These are phyloP conservation scores for Polydesmus complanatus DNA, from an alignment of 2,888 invertebrate species.

Conservation along the genomic window DNA sequence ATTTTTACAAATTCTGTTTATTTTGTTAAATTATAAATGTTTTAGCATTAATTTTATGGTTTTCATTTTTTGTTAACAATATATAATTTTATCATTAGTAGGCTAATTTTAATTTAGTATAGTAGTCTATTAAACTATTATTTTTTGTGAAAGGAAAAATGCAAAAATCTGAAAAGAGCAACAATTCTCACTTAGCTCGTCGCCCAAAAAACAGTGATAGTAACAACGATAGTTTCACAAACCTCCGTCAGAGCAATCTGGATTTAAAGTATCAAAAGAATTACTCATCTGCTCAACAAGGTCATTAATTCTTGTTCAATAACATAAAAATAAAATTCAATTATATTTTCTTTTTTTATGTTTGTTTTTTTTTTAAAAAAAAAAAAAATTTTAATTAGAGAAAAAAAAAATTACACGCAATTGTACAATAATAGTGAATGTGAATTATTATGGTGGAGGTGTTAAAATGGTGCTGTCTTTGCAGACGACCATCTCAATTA, in stretches of 20 bases:
- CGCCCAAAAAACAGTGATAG: conserved; percentile 11
- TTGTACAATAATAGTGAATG: too few species aligned
- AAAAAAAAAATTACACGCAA: too few species aligned
- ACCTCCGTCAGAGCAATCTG: conserved; percentile 8
- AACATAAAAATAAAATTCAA: not conserved
- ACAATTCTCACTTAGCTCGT: conserved; percentile 14
- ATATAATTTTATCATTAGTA: too few species aligned
- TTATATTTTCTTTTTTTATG: not conserved
- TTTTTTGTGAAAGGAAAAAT: conserved; percentile 6
- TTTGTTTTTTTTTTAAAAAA: not conserved
- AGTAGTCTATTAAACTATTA: too few species aligned
- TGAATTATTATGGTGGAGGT: too few species aligned
- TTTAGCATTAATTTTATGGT: too few species aligned
- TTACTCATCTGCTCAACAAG: conserved; percentile 10
- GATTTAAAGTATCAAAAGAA: conserved; percentile 14
- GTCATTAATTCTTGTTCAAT: not conserved
- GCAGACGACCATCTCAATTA: not conserved
- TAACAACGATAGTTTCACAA: conserved; percentile 12
- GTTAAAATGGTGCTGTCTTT: not conserved
- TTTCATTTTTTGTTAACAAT: too few species aligned
- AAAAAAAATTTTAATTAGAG: too few species aligned
- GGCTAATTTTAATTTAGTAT: too few species aligned
- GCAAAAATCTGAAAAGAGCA: conserved; percentile 11
- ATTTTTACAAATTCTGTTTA: too few species aligned
- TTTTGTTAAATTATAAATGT: too few species aligned